Conservation (phyloP, 2,113 vertebrate genomes). For the Mohoua ochrocephala region DNA sequence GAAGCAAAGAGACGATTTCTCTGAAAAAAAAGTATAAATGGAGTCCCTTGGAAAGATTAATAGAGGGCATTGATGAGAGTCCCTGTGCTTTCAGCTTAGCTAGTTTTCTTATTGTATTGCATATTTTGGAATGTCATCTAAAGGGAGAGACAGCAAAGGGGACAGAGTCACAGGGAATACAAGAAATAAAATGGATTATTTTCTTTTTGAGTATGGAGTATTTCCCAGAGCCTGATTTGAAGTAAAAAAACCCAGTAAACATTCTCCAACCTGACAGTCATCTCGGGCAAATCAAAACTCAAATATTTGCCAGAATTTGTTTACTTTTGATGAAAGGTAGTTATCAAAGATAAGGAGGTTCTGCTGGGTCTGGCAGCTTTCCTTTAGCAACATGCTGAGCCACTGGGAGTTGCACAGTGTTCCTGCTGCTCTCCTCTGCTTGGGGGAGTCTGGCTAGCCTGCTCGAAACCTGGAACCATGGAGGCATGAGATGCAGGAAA, state of each 20-base stretch:
- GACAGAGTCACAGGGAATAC: neutral
- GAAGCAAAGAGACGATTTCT: neutral
- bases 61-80: neutral
- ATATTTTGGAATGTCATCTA: neutral
- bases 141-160: neutral
- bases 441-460: neutral
- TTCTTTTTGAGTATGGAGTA: neutral
- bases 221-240: neutral
- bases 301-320: neutral
- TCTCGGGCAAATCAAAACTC: neutral
- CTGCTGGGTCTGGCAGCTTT: neutral
- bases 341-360: neutral
- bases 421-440: neutral
- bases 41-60: neutral
- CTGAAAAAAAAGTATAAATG: neutral
- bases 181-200: neutral
- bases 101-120: neutral
- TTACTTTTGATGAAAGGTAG: neutral
- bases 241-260: neutral
- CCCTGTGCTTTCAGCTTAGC: slow-evolving; percentile 9
- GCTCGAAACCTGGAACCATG: neutral
- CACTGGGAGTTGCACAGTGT: neutral
- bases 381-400: neutral
- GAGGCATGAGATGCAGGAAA: neutral
- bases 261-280: neutral